Evolutionary conservation across 2,113 vertebrate genomes (phyloP).

Genomic region (Salvator merianae): DNA sequence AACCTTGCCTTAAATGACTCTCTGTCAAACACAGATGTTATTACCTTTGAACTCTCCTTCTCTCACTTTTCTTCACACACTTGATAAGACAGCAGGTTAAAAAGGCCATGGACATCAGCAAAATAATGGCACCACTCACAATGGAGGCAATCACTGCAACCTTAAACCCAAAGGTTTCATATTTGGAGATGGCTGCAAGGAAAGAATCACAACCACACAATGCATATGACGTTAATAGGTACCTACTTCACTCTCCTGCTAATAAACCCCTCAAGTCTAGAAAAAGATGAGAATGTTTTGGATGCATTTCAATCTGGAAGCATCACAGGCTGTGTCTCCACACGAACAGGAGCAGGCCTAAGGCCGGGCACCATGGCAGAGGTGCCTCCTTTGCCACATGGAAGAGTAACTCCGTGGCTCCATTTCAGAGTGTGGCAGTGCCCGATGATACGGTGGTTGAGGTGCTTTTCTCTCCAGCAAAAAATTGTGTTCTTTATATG

Average conservation of each 20-base stretch:
- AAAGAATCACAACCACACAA: conserved; percentile 40
- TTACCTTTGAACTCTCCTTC: conserved; percentile 76
- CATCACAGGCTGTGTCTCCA: not conserved
- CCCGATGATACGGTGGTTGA: too few species aligned
- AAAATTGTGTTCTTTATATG: too few species aligned
- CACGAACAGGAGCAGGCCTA: too few species aligned
- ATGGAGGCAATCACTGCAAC: conserved; percentile 88
- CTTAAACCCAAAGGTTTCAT: conserved; percentile 84
- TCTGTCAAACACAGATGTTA: conserved; percentile 26
- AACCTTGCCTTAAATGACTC: not conserved
- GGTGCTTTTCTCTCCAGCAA: too few species aligned
- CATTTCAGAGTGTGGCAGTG: too few species aligned
- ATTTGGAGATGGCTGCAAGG: conserved; percentile 77
- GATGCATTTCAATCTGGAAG: not conserved
- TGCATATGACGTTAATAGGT: conserved; percentile 4
- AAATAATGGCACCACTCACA: conserved; percentile 86
- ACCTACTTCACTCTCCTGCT: conserved; percentile 1
- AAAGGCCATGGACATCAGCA: conserved; percentile 91
- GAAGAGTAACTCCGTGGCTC: too few species aligned
- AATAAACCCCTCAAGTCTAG: not conserved
- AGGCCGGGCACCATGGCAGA: too few species aligned
- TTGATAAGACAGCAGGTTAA: conserved; percentile 89
- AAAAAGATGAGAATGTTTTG: not conserved
- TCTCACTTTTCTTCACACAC: conserved; percentile 80
- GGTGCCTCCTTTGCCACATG: too few species aligned